phyloP scores from a whole-genome alignment of 2,888 invertebrate genomes.

The Drosophila melanosoma region DNA sequence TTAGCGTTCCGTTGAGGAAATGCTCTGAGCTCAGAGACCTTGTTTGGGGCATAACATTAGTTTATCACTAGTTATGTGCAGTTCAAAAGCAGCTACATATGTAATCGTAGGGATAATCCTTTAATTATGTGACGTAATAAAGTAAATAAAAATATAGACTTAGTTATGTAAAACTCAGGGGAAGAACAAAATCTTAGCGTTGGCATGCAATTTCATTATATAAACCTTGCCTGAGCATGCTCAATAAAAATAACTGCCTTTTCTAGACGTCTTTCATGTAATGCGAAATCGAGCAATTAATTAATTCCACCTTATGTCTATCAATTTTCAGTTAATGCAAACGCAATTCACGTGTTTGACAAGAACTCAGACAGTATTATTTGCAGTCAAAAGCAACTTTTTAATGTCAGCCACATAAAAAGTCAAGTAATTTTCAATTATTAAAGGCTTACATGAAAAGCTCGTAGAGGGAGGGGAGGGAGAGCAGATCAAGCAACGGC shows the following conservation, averaged over 20 bases:
- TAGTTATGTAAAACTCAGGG: background rate
- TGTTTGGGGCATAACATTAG: slow-evolving; percentile 18
- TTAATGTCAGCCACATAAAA: slow-evolving; percentile 22
- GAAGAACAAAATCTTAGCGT: background rate
- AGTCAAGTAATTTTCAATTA: slow-evolving; percentile 23
- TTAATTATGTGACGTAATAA: background rate
- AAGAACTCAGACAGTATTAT: slow-evolving; percentile 22
- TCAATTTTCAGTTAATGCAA: slow-evolving; percentile 18
- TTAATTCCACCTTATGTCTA: slow-evolving; percentile 10
- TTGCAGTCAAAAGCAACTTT: slow-evolving; percentile 1
- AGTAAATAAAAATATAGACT: background rate
- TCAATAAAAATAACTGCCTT: background rate
- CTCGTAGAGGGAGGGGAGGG: slow-evolving; percentile 1
- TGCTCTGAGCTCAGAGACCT: slow-evolving; percentile 21
- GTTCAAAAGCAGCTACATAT: slow-evolving; percentile 3
- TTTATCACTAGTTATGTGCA: slow-evolving; percentile 20
- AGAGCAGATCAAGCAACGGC: slow-evolving; percentile 22
- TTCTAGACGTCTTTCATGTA: background rate
- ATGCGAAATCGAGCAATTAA: slow-evolving; percentile 4
- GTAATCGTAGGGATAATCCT: slow-evolving; percentile 16
- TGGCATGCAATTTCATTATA: background rate
- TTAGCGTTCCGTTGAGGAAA: slow-evolving; percentile 50
- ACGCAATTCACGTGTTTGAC: slow-evolving; percentile 38
- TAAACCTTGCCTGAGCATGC: background rate
- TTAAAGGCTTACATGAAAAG: slow-evolving; percentile 14